Evolutionary conservation across 37 sponge, comb jelly and placozoan genomes (phyloP).

Genomic region (Lycopodina hypogea): DNA sequence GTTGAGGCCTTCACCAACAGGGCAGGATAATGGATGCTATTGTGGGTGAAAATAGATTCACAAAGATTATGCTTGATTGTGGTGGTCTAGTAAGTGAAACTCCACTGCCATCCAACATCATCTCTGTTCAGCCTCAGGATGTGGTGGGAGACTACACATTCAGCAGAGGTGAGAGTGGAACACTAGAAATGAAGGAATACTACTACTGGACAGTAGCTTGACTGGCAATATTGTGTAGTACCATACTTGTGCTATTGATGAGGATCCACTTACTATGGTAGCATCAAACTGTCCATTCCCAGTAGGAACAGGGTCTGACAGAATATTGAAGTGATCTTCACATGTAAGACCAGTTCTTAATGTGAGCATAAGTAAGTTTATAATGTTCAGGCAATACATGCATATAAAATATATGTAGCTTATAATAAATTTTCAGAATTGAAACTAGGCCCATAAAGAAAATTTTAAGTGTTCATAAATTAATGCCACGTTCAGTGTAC

Average conservation of each 20-base stretch:
- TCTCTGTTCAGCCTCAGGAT: constrained; percentile 15
- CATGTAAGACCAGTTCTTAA: neutral
- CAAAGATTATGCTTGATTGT: neutral
- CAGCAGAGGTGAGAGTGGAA: neutral
- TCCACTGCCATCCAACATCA: neutral
- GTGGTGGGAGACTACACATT: constrained; percentile 5
- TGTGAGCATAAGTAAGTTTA: neutral
- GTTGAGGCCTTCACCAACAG: constrained; percentile 9
- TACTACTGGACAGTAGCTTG: neutral
- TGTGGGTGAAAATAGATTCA: constrained; percentile 8
- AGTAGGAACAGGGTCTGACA: neutral
- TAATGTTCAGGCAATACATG: no score
- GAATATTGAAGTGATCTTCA: neutral
- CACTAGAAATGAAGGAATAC: neutral
- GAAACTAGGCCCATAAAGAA: no score
- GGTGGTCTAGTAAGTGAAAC: neutral
- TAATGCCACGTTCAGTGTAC: no score
- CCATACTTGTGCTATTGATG: neutral
- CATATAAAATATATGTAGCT: no score
- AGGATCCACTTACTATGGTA: neutral
- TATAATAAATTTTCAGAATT: no score
- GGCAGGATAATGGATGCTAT: neutral
- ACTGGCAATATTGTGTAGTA: neutral
- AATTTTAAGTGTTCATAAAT: no score
- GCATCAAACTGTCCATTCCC: neutral